Evolutionary conservation across 2,113 vertebrate genomes (phyloP), one percentile per base, ranked within the genome.

Genomic region (Globicephala melas): DNA sequence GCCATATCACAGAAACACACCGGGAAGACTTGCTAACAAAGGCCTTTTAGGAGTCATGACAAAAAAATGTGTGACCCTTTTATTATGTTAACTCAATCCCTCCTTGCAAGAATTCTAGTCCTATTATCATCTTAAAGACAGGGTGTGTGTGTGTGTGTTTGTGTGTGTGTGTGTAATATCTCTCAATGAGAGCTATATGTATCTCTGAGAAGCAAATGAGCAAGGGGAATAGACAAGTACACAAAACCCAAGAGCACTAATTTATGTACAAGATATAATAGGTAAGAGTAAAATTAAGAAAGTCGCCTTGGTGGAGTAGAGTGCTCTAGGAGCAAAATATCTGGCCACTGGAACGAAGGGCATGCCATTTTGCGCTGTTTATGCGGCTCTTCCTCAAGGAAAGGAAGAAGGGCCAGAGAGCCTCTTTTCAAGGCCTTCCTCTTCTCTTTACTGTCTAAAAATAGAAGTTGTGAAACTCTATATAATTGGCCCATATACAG

Each of bases 1-100:
- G 98, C 97, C 97, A 96, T 77, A 98, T 98, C 96, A 98, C 86
- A 98, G 97, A 98, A 96, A 91, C 97, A 98, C 96, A 98, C 76
- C 96, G 97, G 97, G 97, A 97, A 98, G 95, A 98, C 97, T 97
- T 97, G 96, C 95, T 98, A 96, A 98, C 95, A 90, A 98, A 98
- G 97, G 94, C 36, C 89, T 95, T 97, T 91, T 85, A 93, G 65
- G 58, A 86, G 38, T 58, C n/a, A 83, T 74, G 77, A 86, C 62
- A 92, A 89, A 77, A 88, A 58, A 38, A 68, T 23, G 80, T 47
- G 41, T 55, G 76, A 15, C 73, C 81, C 96, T 95, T 95, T 98
- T 90, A 97, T 96, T 94, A 88, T 97, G 96, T 86, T 55, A 96
- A 95, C 96, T 82, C 89, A 89, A 98, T 50, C 82, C 81, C 96